phyloP scores from a whole-genome alignment of 2,888 invertebrate genomes.

The Diaperis boleti region DNA sequence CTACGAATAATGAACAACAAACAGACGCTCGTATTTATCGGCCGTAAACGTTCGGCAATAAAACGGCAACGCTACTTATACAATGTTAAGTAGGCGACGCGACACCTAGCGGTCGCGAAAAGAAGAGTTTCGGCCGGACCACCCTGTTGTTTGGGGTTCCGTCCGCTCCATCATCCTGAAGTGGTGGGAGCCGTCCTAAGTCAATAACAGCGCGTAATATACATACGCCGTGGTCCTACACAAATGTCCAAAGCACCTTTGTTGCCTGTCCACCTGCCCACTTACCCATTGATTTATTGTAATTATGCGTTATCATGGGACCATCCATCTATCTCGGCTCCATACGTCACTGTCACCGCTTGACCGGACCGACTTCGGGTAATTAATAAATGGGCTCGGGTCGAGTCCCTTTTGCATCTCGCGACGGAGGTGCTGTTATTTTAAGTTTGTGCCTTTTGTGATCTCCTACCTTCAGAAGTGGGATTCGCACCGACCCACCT shows the following conservation, averaged over 20 bases:
- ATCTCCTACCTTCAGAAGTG: no score
- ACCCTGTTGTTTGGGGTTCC: constrained; percentile 36
- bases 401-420: constrained; percentile 1
- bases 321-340: constrained; percentile 53
- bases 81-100: constrained; percentile 37
- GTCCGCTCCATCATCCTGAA: constrained; percentile 39
- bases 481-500: no score
- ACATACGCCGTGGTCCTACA: constrained; percentile 39
- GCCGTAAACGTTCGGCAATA: constrained; percentile 58
- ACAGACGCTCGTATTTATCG: constrained; percentile 58
- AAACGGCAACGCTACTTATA: constrained; percentile 47
- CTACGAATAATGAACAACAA: constrained; percentile 57
- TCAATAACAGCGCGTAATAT: constrained; percentile 41
- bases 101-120: constrained; percentile 11
- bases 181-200: constrained; percentile 42
- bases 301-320: constrained; percentile 56
- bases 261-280: constrained; percentile 53
- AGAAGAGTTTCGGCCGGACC: constrained; percentile 22
- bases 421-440: no score
- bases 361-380: constrained; percentile 41
- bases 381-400: constrained; percentile 42
- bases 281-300: constrained; percentile 56
- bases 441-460: no score
- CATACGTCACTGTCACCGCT: constrained; percentile 45
- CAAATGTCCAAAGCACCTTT: constrained; percentile 41